A percentile compares a stretch with the other conserved stretches of the same genome.
Evolutionary conservation across 1,140 invertebrate genomes (phyloP).

Genomic region (Hesperophylax magnus): DNA sequence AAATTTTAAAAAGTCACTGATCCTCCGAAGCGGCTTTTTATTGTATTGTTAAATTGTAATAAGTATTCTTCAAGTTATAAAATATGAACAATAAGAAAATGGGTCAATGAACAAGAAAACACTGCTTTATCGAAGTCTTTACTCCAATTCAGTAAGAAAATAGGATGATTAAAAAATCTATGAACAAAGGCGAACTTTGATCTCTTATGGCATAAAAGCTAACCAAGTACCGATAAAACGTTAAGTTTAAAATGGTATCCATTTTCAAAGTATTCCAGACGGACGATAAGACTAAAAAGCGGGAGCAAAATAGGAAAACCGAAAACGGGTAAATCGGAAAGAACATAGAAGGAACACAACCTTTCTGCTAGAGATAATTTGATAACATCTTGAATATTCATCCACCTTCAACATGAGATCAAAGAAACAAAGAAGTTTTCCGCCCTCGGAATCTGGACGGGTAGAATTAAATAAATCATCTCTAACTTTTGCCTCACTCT

Average conservation of each 20-base stretch:
- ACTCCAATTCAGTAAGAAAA: no score
- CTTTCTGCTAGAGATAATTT: background rate
- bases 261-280: background rate
- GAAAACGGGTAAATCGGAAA: background rate
- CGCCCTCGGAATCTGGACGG: background rate
- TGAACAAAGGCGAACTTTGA: no score
- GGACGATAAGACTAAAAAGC: background rate
- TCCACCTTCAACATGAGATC: conserved; percentile 6
- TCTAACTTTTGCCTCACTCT: background rate
- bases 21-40: no score
- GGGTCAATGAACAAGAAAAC: no score
- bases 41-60: no score
- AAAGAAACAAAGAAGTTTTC: conserved; percentile 24
- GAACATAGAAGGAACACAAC: background rate
- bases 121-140: no score
- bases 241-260: background rate
- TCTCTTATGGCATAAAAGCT: background rate
- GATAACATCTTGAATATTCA: conserved; percentile 29
- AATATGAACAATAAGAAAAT: no score
- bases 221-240: conserved; percentile 8
- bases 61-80: no score
- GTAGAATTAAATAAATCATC: background rate
- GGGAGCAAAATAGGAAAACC: background rate
- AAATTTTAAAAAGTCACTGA: no score
- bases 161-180: no score